These are phyloP conservation scores for Rhadina sibilatrix DNA, from an alignment of 2,113 vertebrate species.

Conservation along the genomic window DNA sequence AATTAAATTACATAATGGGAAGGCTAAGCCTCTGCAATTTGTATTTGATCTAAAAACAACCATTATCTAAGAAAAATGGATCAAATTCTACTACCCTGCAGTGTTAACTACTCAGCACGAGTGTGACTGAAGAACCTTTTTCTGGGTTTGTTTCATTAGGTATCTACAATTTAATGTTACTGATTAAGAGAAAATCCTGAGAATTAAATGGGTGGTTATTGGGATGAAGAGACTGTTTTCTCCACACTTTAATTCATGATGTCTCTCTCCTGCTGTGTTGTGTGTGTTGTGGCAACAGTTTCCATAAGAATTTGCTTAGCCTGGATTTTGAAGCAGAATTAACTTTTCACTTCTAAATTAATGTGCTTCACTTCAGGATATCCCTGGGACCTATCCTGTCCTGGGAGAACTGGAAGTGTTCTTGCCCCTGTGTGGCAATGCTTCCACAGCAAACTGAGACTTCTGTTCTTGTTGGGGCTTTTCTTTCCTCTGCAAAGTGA, in stretches of 20 bases:
- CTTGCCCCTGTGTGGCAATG: fast-evolving
- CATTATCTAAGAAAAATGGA: background rate
- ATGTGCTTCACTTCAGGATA: background rate
- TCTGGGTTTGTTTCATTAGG: background rate
- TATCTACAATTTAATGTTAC: background rate
- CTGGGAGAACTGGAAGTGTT: background rate
- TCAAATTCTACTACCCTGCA: background rate
- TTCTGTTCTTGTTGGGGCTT: background rate
- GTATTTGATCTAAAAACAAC: background rate
- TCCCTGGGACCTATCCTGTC: too few species aligned
- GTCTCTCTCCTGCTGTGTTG: background rate
- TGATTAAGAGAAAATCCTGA: background rate
- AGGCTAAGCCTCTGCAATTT: slow-evolving; percentile 3
- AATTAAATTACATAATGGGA: slow-evolving; percentile 41
- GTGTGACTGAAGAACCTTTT: background rate
- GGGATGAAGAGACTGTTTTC: background rate
- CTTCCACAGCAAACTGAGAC: background rate
- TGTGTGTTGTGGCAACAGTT: background rate
- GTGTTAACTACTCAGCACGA: background rate
- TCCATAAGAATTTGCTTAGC: background rate
- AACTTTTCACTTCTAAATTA: background rate
- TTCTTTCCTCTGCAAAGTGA: background rate
- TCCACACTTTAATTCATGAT: background rate
- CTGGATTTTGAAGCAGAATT: background rate
- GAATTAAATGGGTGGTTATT: background rate